Percentiles rank a stretch among this genome's conserved stretches.
These are phyloP conservation scores for Diplolepis rosae DNA, from an alignment of 2,888 invertebrate genomes.

Conservation along the genomic window DNA sequence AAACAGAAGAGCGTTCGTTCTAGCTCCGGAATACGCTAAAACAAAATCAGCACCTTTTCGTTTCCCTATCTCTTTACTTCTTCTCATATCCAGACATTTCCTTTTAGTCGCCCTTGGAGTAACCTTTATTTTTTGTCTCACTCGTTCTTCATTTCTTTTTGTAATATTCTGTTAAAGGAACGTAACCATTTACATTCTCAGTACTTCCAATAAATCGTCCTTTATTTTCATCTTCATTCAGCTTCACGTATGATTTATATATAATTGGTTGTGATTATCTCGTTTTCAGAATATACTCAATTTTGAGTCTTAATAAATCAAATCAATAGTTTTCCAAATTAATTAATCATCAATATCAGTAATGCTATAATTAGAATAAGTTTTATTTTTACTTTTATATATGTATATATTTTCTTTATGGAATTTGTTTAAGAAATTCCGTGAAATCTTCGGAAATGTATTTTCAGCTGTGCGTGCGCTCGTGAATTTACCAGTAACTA, in stretches of 20 bases:
- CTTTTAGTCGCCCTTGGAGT: not conserved
- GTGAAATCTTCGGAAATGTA: not conserved
- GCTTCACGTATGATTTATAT: no score
- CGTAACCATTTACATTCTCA: not conserved
- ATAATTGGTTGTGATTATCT: no score
- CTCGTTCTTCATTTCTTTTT: not conserved
- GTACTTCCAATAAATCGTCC: not conserved
- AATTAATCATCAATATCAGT: no score
- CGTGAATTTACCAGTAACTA: slow-evolving; percentile 34
- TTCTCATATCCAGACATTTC: not conserved
- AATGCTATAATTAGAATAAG: no score
- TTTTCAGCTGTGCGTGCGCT: slow-evolving; percentile 11
- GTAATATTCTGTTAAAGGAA: not conserved
- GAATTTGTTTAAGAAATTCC: not conserved
- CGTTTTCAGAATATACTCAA: no score
- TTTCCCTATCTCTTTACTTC: slow-evolving; percentile 24
- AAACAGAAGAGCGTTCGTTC: slow-evolving; percentile 16
- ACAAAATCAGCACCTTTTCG: slow-evolving; percentile 19
- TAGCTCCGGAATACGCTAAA: slow-evolving; percentile 11
- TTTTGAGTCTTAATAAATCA: no score
- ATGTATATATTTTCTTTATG: no score
- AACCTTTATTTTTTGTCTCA: slow-evolving; percentile 22
- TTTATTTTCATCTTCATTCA: not conserved
- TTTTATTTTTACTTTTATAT: no score
- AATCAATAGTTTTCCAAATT: no score